These are phyloP conservation scores for Cetoscarus ocellatus DNA, from an alignment of 2,797 vertebrate genomes.

Conservation along the genomic window DNA sequence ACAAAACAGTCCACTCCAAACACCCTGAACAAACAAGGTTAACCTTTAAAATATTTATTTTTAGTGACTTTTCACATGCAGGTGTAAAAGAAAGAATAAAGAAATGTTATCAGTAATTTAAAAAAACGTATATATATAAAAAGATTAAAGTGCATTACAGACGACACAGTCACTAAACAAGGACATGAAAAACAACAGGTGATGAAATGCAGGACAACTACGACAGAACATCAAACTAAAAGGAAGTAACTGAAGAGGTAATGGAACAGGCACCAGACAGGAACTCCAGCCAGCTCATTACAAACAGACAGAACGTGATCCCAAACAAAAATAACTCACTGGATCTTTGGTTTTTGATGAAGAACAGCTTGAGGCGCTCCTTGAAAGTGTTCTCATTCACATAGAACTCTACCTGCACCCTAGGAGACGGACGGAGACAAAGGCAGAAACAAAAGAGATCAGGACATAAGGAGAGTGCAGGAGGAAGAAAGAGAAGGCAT, in stretches of 20 bases:
- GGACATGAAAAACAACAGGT: slow-evolving; percentile 36
- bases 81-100: not conserved
- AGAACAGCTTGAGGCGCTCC: slow-evolving; percentile 91
- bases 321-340: slow-evolving; percentile 81
- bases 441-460: slow-evolving; percentile 34
- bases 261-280: slow-evolving; percentile 14
- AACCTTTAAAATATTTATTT: not conserved
- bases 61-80: not conserved
- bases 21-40: not conserved
- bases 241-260: not conserved
- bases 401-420: slow-evolving; percentile 91
- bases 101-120: not conserved
- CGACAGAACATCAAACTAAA: slow-evolving; percentile 25
- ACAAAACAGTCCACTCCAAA: too few species aligned
- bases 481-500: slow-evolving; percentile 11
- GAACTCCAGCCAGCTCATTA: slow-evolving; percentile 3
- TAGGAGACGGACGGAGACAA: slow-evolving; percentile 65
- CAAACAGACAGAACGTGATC: slow-evolving; percentile 13
- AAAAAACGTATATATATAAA: not conserved
- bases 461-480: slow-evolving; percentile 17
- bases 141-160: not conserved
- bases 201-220: slow-evolving; percentile 52
- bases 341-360: slow-evolving; percentile 94
- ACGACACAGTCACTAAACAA: slow-evolving; percentile 10
- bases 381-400: slow-evolving; percentile 92